phyloP scores from a whole-genome alignment of 2,888 invertebrate genomes.

The Synergus umbraculus region DNA sequence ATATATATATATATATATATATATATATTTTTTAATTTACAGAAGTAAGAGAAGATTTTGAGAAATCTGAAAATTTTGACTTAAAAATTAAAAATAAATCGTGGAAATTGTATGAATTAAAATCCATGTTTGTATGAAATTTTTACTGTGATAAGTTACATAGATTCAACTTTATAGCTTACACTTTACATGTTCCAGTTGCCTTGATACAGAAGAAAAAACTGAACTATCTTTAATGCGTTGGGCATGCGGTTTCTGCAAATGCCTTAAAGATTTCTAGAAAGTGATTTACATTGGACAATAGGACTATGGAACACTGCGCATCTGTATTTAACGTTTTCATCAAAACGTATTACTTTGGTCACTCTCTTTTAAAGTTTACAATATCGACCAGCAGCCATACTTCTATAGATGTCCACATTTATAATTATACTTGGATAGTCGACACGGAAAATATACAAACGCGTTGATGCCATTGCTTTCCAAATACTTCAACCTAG shows the following conservation, averaged over 20 bases:
- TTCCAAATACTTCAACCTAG: slow-evolving; percentile 37
- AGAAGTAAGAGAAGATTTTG: too few relatives aligned
- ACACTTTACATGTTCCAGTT: slow-evolving; percentile 62
- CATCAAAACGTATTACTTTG: slow-evolving; percentile 64
- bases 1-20: too few relatives aligned
- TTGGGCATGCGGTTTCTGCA: slow-evolving; percentile 14
- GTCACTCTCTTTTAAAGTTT: slow-evolving; percentile 68
- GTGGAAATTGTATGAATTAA: neutral
- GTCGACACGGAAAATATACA: slow-evolving; percentile 60
- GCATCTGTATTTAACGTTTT: slow-evolving; percentile 55
- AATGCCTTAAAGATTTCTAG: slow-evolving; percentile 33
- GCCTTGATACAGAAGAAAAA: slow-evolving; percentile 28
- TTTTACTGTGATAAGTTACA: slow-evolving; percentile 70
- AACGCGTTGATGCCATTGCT: slow-evolving; percentile 45
- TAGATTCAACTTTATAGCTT: slow-evolving; percentile 64
- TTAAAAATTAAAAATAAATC: too few relatives aligned
- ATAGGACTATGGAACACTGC: slow-evolving; percentile 35
- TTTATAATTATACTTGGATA: slow-evolving; percentile 38
- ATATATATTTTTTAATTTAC: neutral
- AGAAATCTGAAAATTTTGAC: too few relatives aligned
- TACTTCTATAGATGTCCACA: slow-evolving; percentile 48
- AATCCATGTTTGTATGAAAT: slow-evolving; percentile 64
- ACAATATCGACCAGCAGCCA: slow-evolving; percentile 53
- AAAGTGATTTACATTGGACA: slow-evolving; percentile 41
- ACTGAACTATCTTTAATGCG: slow-evolving; percentile 22